Evolutionary conservation across 2,888 invertebrate species (phyloP).

Genomic region (Phymatocera aterrima): DNA sequence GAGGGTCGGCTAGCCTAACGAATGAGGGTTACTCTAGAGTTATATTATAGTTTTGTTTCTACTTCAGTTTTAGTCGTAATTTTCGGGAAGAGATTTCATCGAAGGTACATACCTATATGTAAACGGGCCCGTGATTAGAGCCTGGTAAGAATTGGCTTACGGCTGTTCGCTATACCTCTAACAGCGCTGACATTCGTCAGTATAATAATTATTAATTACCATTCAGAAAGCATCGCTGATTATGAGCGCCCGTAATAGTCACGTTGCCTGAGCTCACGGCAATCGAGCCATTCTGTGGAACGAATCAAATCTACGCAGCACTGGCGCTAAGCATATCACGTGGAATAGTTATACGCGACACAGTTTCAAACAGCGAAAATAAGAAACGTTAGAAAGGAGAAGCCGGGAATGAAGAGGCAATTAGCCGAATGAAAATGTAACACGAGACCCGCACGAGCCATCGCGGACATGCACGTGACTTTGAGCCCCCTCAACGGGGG

Average conservation of each 20-base stretch:
- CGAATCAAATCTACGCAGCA: neutral
- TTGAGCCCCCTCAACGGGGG: conserved; percentile 52
- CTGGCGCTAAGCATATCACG: neutral
- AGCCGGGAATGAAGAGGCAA: conserved; percentile 67
- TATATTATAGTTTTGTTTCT: conserved; percentile 34
- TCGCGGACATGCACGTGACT: conserved; percentile 67
- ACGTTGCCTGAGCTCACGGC: neutral
- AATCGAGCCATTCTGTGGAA: neutral
- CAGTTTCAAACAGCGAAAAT: neutral
- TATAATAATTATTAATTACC: neutral
- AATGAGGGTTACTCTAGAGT: conserved; percentile 31
- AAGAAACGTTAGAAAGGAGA: conserved; percentile 17
- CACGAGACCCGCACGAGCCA: conserved; percentile 66
- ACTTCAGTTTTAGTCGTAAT: conserved; percentile 25
- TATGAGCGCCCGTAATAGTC: neutral
- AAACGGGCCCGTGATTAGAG: neutral
- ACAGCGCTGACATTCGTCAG: neutral
- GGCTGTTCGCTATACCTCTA: neutral
- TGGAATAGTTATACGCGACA: neutral
- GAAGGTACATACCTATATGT: neutral
- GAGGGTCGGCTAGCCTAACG: conserved; percentile 31
- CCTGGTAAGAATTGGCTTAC: neutral
- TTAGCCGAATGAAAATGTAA: conserved; percentile 74
- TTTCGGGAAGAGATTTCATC: conserved; percentile 4
- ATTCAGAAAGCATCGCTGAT: neutral